A percentile compares a stretch with the other conserved stretches of the same genome.
These are phyloP conservation scores for Dryobota labecula DNA, from an alignment of 2,888 invertebrate species.

Conservation along the genomic window DNA sequence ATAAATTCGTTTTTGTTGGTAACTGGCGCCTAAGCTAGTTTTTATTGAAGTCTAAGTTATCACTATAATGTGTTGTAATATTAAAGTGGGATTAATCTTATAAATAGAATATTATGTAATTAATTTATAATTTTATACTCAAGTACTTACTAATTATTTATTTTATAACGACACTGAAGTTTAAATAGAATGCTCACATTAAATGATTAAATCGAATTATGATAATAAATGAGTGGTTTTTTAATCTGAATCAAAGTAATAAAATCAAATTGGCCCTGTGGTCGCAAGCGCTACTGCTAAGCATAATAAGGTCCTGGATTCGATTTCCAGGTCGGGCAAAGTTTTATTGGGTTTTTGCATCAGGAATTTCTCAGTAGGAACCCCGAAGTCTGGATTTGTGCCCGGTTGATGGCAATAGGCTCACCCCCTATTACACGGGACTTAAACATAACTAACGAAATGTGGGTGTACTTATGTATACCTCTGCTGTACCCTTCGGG, in stretches of 20 bases:
- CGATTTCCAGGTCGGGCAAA: not conserved
- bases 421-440: not conserved
- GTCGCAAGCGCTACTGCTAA: not conserved
- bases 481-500: not conserved
- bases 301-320: not conserved
- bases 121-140: conserved; percentile 13
- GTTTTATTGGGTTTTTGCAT: not conserved
- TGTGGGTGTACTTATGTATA: not conserved
- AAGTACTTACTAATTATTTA: not conserved
- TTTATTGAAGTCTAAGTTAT: conserved; percentile 5
- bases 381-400: not conserved
- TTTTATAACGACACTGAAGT: conserved; percentile 1
- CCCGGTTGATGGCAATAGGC: not conserved
- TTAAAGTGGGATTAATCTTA: not conserved
- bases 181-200: not conserved
- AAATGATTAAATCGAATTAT: not conserved
- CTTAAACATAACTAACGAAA: not conserved
- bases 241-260: not conserved
- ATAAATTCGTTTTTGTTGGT: not conserved
- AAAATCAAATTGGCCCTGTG: not conserved
- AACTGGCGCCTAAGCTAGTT: not conserved
- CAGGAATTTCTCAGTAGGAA: not conserved
- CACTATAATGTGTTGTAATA: not conserved
- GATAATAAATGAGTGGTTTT: not conserved
- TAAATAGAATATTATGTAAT: conserved; percentile 16